Conservation (phyloP, 2,797 vertebrate species). For the Cyprinella venusta region DNA sequence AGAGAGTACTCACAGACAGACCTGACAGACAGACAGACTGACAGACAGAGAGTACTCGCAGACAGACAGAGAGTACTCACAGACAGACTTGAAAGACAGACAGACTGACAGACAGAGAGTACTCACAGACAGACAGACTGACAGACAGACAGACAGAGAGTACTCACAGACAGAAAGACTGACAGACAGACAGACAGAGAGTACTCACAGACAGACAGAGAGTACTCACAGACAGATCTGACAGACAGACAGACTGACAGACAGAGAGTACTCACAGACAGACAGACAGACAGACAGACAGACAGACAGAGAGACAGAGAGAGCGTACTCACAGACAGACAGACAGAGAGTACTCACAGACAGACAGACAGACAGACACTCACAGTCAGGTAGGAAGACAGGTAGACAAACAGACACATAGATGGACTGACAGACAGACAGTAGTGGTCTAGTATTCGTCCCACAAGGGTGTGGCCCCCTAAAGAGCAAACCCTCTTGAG, state of each 20-base stretch:
- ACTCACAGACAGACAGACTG: not conserved
- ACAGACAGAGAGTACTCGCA: fast-evolving
- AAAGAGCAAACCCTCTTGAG: conserved; percentile 22
- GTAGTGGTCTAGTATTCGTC: not conserved
- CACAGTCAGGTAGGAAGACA: not conserved
- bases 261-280: not conserved
- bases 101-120: no score
- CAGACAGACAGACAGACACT: not conserved
- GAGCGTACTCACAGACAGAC: not conserved
- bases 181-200: not conserved
- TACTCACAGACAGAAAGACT: not conserved
- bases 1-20: no score
- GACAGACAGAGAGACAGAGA: not conserved
- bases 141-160: not conserved
- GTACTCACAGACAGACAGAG: not conserved
- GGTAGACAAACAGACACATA: not conserved
- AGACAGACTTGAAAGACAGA: not conserved
- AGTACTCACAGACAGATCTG: no score
- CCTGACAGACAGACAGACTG: not conserved
- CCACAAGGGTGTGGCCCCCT: conserved; percentile 11
- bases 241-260: not conserved
- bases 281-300: not conserved
- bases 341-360: not conserved
- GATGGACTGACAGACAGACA: not conserved
- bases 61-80: not conserved